These are phyloP conservation scores for Galago senegalensis DNA, from an alignment of 2,797 vertebrate species.

Conservation along the genomic window DNA sequence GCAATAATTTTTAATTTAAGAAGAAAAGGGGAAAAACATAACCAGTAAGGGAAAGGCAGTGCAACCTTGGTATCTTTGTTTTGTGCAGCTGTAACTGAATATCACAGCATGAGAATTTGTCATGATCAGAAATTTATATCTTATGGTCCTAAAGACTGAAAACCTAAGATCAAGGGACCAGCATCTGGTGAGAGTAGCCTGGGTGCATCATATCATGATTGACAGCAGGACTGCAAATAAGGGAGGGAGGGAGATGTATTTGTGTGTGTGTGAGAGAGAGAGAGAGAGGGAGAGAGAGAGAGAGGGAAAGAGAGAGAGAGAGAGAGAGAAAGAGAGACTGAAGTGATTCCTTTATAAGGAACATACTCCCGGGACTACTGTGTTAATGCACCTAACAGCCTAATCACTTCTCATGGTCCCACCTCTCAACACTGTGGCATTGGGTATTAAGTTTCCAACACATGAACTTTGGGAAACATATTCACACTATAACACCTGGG, in stretches of 20 bases:
- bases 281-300: background rate
- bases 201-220: background rate
- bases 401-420: background rate
- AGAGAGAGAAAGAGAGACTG: background rate
- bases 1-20: background rate
- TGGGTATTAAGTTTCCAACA: background rate
- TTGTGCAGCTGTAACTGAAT: background rate
- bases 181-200: background rate
- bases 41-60: background rate
- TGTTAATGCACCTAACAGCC: background rate
- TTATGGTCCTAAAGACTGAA: background rate
- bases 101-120: background rate
- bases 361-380: background rate
- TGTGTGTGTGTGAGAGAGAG: too few species aligned
- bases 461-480: background rate
- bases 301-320: background rate
- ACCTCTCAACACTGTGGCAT: background rate
- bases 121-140: background rate
- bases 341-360: too few species aligned
- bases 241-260: too few species aligned
- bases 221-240: too few species aligned
- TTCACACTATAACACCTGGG: background rate
- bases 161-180: background rate
- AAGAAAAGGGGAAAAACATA: background rate
- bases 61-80: background rate